Base-by-base conservation (phyloP, 2,113 vertebrate species). In the Pogonocichla stellata region DNA sequence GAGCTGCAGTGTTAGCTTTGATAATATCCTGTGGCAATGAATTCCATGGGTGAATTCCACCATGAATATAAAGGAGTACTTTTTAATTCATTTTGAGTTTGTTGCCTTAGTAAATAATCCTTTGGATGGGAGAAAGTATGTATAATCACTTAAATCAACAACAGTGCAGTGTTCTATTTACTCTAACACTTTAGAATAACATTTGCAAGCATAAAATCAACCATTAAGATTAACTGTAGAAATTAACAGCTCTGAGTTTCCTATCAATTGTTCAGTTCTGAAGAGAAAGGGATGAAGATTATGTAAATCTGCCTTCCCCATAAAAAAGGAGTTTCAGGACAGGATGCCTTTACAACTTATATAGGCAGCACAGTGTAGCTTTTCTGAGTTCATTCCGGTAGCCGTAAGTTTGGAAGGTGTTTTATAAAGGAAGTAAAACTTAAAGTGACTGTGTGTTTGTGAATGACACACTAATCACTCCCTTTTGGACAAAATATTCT, bases 61-160 rank as follows among this genome's bases (percentile, higher is more conserved):
- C 1, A 4, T 62, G 79, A 90, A 77, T 93, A 88, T 71, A 96
- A 90, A 82, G 34, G n/a, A 93, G 40, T 57, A 43, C 29, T 95
- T 64, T 93, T 53, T 7, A 67, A 90, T 93, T 80, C n/a, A 1
- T 92, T 94, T 94, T 83, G 53, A 57, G 65, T 92, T 95, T 95
- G 90, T 95, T 97, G 83, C 80, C 72, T 96, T 70, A 95, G 92
- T 92, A 95, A 96, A 94, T 90, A 95, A 84, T 69, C 31, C 42
- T 70, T 96, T 97, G 96, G 92, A 92, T 96, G 72, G 69, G 83
- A 93, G 86, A 88, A 93, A 88, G 82, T 86, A 51, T 93, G 85
- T 79, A 80, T 96, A 96, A 96, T 97, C 82, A 93, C 82, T 97
- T 93, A 96, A 88, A 96, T 94, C 88, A 96, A 96, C 93, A 97